phyloP scores from a whole-genome alignment of 2,797 vertebrate species.

The Gouania willdenowi region DNA sequence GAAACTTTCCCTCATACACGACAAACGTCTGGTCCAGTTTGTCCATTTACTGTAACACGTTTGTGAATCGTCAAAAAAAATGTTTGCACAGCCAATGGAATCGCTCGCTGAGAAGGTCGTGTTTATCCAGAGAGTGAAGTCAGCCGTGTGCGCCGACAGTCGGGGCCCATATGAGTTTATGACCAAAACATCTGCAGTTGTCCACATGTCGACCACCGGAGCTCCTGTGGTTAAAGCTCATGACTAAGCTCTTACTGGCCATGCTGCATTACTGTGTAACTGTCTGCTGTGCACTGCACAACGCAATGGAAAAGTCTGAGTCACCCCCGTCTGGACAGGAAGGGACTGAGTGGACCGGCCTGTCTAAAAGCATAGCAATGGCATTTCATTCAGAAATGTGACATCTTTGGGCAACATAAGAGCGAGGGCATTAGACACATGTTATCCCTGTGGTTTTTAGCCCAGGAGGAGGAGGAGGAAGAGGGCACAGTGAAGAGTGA shows the following conservation, averaged over 20 bases:
- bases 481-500: slow-evolving; percentile 16
- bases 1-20: slow-evolving; percentile 4
- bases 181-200: slow-evolving; percentile 56
- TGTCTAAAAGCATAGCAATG: slow-evolving; percentile 51
- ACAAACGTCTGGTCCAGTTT: slow-evolving; percentile 4
- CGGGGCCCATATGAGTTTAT: slow-evolving; percentile 44
- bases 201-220: slow-evolving; percentile 53
- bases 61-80: slow-evolving; percentile 6
- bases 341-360: slow-evolving; percentile 53
- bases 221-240: slow-evolving; percentile 59
- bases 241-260: slow-evolving; percentile 65
- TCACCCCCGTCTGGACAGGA: slow-evolving; percentile 74
- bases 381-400: slow-evolving; percentile 61
- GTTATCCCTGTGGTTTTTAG: slow-evolving; percentile 19
- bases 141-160: slow-evolving; percentile 35
- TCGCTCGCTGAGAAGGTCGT: slow-evolving; percentile 23
- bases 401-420: slow-evolving; percentile 46
- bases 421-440: slow-evolving; percentile 24
- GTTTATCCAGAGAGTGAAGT: slow-evolving; percentile 56
- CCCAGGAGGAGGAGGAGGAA: slow-evolving; percentile 9
- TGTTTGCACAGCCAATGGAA: too few species aligned
- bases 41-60: slow-evolving; percentile 3
- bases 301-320: slow-evolving; percentile 69
- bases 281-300: slow-evolving; percentile 39
- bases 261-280: slow-evolving; percentile 50